Evolutionary conservation across 2,113 vertebrate genomes (phyloP), one percentile per base, ranked within the genome.

Genomic region (Phycodurus eques): DNA sequence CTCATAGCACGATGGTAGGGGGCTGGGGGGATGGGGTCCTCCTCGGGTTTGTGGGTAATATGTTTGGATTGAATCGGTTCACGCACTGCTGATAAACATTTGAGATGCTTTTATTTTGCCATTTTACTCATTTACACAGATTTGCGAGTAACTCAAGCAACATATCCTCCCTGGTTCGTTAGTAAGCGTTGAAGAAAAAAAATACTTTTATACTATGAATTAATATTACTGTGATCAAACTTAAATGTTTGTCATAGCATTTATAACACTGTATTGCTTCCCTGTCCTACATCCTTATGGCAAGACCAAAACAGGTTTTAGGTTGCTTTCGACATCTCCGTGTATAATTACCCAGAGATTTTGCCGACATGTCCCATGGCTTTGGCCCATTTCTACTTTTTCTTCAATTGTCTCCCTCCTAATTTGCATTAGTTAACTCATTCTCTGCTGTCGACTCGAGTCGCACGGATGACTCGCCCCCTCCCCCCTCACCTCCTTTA

Each of bases 41-140:
- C 72, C 62, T 43, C 42, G 43, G 13, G 49, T 65, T 54, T 57
- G 53, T 49, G 6, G 22, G 49, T 87, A 88, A 89, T 87, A 78
- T 83, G 87, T 90, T 88, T 81, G 80, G 87, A 91, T 74, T 67
- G 86, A 89, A 88, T 87, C 83, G 82, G 88, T 82, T 86, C 88
- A 90, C 59, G 54, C 57, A 33, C 71, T 47, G 84, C 89, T 78
- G 85, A 76, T 89, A 49, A 88, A 85, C 75, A 78, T 70, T 75
- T 33, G 10, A 80, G 62, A 65, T 49, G 4, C 15, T 31, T 47
- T 46, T 67, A 49, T 51, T 51, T n/a, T 6, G 22, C 20, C 22
- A 1, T 1, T 42, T 47, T 9, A 22, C 35, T 22, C 10, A 49
- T 59, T 70, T 44, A n/a, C 5, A 3, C 46, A 1, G 35, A 14